A percentile compares a stretch with the other conserved stretches of the same genome.
These are phyloP conservation scores for Papilio gigon DNA, from an alignment of 2,888 invertebrate species.

Conservation along the genomic window DNA sequence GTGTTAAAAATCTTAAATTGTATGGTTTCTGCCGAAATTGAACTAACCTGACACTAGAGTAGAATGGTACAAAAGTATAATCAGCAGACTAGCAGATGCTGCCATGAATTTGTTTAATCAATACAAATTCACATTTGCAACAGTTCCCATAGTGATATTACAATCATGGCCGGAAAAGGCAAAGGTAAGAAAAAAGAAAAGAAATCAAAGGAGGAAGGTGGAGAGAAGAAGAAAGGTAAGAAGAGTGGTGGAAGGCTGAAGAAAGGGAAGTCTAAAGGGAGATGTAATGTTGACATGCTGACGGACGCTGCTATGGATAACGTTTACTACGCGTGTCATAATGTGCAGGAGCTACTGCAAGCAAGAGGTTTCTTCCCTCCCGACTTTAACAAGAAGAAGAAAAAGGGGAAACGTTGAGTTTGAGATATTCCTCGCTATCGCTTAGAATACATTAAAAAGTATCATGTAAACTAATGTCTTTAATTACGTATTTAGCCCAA, in stretches of 20 bases:
- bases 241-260: constrained; percentile 76
- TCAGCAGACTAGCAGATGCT: not conserved
- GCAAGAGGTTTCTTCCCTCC: constrained; percentile 95
- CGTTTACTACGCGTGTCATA: constrained; percentile 96
- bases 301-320: constrained; percentile 96
- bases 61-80: no score
- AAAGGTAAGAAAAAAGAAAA: constrained; percentile 81
- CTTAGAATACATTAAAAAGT: not conserved
- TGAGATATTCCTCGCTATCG: not conserved
- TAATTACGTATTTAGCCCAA: not conserved
- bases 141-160: constrained; percentile 32
- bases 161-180: constrained; percentile 64
- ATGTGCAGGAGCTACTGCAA: constrained; percentile 93
- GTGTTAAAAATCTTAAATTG: no score
- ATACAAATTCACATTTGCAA: constrained; percentile 45
- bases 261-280: constrained; percentile 83
- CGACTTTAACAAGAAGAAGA: constrained; percentile 93
- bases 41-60: no score
- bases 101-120: constrained; percentile 44
- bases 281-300: constrained; percentile 91
- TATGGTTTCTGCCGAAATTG: no score
- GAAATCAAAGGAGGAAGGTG: constrained; percentile 73
- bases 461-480: not conserved
- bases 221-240: constrained; percentile 76
- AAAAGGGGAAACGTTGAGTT: constrained; percentile 86